Base-by-base conservation (phyloP, 1,140 invertebrate genomes). In the Octopus bimaculoides region DNA sequence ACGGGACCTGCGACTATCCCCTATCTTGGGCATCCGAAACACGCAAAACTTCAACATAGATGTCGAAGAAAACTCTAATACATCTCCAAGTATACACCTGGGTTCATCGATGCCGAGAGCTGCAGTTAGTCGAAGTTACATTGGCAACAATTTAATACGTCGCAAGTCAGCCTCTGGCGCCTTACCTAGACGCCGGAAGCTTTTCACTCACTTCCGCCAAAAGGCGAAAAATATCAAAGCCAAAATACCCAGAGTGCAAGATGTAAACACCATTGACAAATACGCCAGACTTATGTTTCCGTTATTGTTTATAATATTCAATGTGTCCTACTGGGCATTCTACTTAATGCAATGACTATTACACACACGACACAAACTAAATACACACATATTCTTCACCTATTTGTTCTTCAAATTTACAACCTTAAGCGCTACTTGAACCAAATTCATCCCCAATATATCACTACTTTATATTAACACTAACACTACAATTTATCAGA, bases 261-360 rank as follows among this genome's bases (percentile, higher is more conserved):
- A 99, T 90, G 97, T 99, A 61, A 98, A 98, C 89, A 94, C 97
- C 74, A 99, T 99, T 85, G 97, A 99, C 90, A 97, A 97, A 87
- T 98, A 97, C 88, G 97, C 97, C 9, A 92, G 97, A 82, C 93
- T 98, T 81, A 92, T 98, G 77, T 99, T 99, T 90, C 97, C 97
- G 0, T 93, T 97, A 52, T 95, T 96, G 80, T 99, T 98, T 89
- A 92, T 98, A 83, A 88, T 97, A 66, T 99, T 99, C 90, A 99
- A 99, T 89, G 92, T 94, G 17, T 93, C 94, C 79, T 99, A 99
- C 89, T 98, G 97, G 97, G 93, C 95, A 83, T 98, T 97, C 89
- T 99, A 98, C 89, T 80, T 90, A 12, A 77, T 88, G 55, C 78
- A 78, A 61, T 77, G 54, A 77, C 10, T 8, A 8, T 1, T 12